Evolutionary conservation across 1,140 invertebrate genomes (phyloP), one percentile per base, ranked within the genome.

Genomic region (Heliothis virescens): DNA sequence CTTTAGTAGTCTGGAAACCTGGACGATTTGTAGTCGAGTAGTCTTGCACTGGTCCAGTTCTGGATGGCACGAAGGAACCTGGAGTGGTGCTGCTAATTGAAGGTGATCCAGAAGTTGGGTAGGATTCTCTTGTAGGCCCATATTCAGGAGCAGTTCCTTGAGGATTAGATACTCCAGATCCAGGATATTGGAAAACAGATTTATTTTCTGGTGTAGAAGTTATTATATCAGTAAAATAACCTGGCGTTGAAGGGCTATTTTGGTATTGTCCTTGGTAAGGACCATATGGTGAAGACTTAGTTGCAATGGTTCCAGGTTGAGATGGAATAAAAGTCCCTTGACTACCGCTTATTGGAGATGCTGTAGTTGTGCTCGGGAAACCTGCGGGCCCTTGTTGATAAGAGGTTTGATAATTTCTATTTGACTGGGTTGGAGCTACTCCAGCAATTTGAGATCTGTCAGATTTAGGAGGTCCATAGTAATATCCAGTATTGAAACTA

Each of bases 11-110:
- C 7, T 65, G 29, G 50, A 55, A 21, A 16, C 10, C 11, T 26
- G 75, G 75, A n/a, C 52, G 47, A 16, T 77, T 52, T 10, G 63
- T 78, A 10, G 63, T 69, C 0, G 75, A 77, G 29, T 26, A 34
- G 3, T 7, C 50, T 34, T 77, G 75, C 9, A n/a, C 18, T 18
- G 59, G 50, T 7, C n/a, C 53, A 34, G 48, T 63, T 63, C 15
- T 48, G 0, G 60, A 18, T 29, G 59, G 11, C 9, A 53, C 53
- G 11, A 18, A 53, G 13, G 59, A 7, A 13, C 15, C 60, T n/a
- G 60, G 74, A 12, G 59, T 65, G 0, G 48, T 63, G 12, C 26
- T 47, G n/a, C 13, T 13, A 15, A 12, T 75, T 55, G 69, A 72
- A 9, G 52, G 10, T 48, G 57, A 62, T 1, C 16, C 21, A 13